Evolutionary conservation across 2,797 vertebrate genomes (phyloP).

Genomic region (Artibeus jamaicensis): DNA sequence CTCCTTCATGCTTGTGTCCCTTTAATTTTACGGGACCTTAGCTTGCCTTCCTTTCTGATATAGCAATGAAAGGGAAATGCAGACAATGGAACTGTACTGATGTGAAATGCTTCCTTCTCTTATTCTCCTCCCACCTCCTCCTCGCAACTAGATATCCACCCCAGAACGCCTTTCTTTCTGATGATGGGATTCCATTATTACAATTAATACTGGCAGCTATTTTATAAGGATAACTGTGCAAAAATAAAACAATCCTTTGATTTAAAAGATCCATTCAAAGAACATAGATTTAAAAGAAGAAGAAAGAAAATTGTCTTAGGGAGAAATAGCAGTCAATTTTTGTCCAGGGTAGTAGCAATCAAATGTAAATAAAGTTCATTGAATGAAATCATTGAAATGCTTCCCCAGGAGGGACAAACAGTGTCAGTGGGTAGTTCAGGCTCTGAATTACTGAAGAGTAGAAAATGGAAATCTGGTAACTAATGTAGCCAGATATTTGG

Average conservation of each 20-base stretch:
- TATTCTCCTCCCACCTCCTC: background rate
- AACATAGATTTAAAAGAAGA: background rate
- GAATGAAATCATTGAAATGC: background rate
- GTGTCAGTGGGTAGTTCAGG: background rate
- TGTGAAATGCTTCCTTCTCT: constrained; percentile 50
- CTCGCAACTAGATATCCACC: background rate
- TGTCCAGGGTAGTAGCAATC: background rate
- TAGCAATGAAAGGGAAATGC: constrained; percentile 26
- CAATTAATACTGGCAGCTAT: background rate
- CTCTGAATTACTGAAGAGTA: constrained; percentile 17
- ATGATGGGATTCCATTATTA: constrained; percentile 54
- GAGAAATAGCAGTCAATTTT: constrained; percentile 41
- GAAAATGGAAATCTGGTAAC: background rate
- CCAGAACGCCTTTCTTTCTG: constrained; percentile 36
- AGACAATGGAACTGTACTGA: constrained; percentile 27
- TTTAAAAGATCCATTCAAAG: background rate
- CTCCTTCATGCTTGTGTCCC: constrained; percentile 4
- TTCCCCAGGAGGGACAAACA: constrained; percentile 22
- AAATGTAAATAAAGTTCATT: constrained; percentile 33
- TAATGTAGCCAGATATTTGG: background rate
- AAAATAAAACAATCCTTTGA: constrained; percentile 45
- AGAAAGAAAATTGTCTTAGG: constrained; percentile 27
- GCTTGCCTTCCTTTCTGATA: constrained; percentile 48
- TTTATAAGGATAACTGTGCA: background rate
- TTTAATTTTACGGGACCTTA: constrained; percentile 54